Evolutionary conservation across 2,113 vertebrate species (phyloP).

Genomic region (Burhinus oedicnemus): DNA sequence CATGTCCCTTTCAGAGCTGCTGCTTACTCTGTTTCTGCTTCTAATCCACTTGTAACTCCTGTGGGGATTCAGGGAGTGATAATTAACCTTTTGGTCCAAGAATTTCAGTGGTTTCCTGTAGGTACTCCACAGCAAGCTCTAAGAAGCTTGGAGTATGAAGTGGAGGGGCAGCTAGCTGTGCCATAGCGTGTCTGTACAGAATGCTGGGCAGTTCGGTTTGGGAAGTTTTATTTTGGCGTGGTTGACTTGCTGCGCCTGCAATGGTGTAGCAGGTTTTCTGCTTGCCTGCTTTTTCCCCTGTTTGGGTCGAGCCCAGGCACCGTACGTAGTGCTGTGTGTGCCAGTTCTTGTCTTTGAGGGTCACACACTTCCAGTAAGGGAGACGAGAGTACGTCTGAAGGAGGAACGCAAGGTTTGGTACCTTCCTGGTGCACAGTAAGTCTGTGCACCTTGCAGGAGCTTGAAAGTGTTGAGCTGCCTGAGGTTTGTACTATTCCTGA

Average conservation of each 20-base stretch:
- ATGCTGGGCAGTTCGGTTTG: background rate
- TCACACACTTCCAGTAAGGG: background rate
- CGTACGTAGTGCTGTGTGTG: background rate
- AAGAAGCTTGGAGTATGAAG: background rate
- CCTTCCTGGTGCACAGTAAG: background rate
- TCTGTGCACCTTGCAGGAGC: background rate
- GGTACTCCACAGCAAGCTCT: background rate
- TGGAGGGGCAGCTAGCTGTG: background rate
- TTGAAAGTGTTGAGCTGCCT: background rate
- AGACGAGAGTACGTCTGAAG: background rate
- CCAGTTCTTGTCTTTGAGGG: background rate
- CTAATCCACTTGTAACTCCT: conserved; percentile 57
- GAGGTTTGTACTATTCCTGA: background rate
- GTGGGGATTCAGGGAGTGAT: background rate
- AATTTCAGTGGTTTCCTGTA: conserved; percentile 29
- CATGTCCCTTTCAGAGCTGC: conserved; percentile 4
- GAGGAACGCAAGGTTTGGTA: background rate
- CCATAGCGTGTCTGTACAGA: background rate
- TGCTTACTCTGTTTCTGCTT: conserved; percentile 7
- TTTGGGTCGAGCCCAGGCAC: background rate
- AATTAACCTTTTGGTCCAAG: conserved; percentile 57
- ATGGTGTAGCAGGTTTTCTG: background rate
- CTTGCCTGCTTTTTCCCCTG: background rate
- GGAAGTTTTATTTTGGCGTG: background rate
- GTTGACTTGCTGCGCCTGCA: background rate